A percentile compares a stretch with the other conserved stretches of the same genome.
Evolutionary conservation across 2,797 vertebrate species (phyloP).

Genomic region (Danio aesculapii): DNA sequence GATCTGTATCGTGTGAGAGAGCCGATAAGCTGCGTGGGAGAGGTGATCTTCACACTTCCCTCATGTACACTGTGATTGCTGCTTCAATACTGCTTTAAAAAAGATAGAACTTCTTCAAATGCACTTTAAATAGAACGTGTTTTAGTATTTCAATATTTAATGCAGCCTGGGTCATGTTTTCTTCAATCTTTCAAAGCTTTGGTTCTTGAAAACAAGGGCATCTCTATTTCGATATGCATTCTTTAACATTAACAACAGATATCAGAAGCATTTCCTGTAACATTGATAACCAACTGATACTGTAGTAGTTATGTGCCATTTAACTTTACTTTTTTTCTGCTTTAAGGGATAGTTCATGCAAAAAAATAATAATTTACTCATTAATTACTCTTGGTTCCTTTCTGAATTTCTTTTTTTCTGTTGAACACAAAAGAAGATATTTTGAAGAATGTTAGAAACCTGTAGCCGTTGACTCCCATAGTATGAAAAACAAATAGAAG

Average conservation of each 20-base stretch:
- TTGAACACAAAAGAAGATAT: too few species aligned
- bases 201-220: neutral
- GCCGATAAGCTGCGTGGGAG: slow-evolving; percentile 29
- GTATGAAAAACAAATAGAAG: too few species aligned
- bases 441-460: too few species aligned
- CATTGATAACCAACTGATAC: neutral
- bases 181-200: neutral
- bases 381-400: too few species aligned
- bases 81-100: neutral
- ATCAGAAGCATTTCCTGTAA: neutral
- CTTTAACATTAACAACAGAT: neutral
- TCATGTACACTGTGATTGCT: neutral
- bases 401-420: too few species aligned
- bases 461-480: too few species aligned
- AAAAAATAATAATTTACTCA: too few species aligned
- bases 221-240: neutral
- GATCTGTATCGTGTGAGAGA: slow-evolving; percentile 13
- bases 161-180: neutral
- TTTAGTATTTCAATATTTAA: neutral
- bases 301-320: too few species aligned
- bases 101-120: neutral
- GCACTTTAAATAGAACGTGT: neutral
- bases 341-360: neutral
- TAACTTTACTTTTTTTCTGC: neutral
- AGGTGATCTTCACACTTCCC: slow-evolving; percentile 22